These are phyloP conservation scores for Gambusia affinis DNA, from an alignment of 2,113 vertebrate genomes.

Conservation along the genomic window DNA sequence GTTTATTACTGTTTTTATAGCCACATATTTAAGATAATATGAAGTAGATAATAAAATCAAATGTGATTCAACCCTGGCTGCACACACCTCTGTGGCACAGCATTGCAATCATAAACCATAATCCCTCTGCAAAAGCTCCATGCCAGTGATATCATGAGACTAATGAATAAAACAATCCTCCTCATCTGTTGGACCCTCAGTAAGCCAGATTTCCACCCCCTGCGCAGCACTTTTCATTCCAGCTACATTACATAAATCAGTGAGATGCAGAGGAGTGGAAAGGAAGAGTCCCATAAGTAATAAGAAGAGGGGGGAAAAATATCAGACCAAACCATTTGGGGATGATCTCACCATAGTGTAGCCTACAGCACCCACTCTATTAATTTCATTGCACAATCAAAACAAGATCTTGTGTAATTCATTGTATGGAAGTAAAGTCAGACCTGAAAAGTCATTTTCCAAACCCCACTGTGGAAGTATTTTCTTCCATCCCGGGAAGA, in stretches of 20 bases:
- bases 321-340: constrained; percentile 47
- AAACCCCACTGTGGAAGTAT: neutral
- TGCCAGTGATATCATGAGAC: constrained; percentile 63
- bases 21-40: constrained; percentile 24
- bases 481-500: constrained; percentile 3
- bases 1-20: constrained; percentile 23
- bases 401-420: constrained; percentile 59
- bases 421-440: constrained; percentile 28
- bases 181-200: constrained; percentile 62
- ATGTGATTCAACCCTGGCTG: constrained; percentile 3
- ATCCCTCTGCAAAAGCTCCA: constrained; percentile 45
- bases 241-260: constrained; percentile 74
- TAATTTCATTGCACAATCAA: constrained; percentile 66
- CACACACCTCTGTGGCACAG: constrained; percentile 32
- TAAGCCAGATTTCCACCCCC: constrained; percentile 75
- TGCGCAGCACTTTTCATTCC: constrained; percentile 66
- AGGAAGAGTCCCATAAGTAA: constrained; percentile 65
- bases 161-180: constrained; percentile 77
- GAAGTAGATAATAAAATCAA: constrained; percentile 20
- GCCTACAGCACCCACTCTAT: constrained; percentile 24
- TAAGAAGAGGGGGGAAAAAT: constrained; percentile 27
- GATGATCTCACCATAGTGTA: constrained; percentile 43
- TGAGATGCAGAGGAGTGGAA: constrained; percentile 58
- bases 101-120: constrained; percentile 22
- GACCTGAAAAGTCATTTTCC: constrained; percentile 17